Conservation (phyloP, 1,140 invertebrate genomes). For the Scaptomyza montana region DNA sequence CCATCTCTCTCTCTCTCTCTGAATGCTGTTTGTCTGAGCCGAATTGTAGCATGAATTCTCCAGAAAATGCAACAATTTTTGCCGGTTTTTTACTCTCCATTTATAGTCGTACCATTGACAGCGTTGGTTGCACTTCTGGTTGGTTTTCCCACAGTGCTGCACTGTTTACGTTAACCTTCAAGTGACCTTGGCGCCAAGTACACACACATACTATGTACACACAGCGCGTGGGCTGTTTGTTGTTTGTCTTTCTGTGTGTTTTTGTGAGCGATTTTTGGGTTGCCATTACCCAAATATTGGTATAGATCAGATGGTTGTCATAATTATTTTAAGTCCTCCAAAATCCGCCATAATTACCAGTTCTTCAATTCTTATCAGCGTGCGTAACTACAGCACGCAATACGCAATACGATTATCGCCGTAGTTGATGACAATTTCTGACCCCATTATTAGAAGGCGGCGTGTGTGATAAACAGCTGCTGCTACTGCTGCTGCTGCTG, state of each 20-base stretch:
- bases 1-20: background rate
- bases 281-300: constrained; percentile 34
- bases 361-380: constrained; percentile 15
- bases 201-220: constrained; percentile 28
- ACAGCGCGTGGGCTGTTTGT: constrained; percentile 4
- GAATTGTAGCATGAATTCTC: constrained; percentile 28
- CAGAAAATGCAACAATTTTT: constrained; percentile 60
- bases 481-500: no score
- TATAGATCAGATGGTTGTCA: background rate
- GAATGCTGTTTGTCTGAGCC: constrained; percentile 26
- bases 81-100: constrained; percentile 39
- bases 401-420: background rate
- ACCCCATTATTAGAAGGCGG: constrained; percentile 16
- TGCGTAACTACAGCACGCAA: background rate
- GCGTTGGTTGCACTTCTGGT: constrained; percentile 46
- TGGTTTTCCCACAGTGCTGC: constrained; percentile 48
- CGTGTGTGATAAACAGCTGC: constrained; percentile 7
- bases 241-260: background rate
- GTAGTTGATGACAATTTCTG: constrained; percentile 13
- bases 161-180: constrained; percentile 72
- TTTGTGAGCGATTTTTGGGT: constrained; percentile 4
- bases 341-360: no score
- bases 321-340: background rate
- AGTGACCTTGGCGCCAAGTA: constrained; percentile 64
- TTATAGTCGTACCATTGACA: constrained; percentile 14